A percentile compares a stretch with the other conserved stretches of the same genome.
These are phyloP conservation scores for Eriocheir sinensis DNA, from an alignment of 1,140 invertebrate genomes.

Conservation along the genomic window DNA sequence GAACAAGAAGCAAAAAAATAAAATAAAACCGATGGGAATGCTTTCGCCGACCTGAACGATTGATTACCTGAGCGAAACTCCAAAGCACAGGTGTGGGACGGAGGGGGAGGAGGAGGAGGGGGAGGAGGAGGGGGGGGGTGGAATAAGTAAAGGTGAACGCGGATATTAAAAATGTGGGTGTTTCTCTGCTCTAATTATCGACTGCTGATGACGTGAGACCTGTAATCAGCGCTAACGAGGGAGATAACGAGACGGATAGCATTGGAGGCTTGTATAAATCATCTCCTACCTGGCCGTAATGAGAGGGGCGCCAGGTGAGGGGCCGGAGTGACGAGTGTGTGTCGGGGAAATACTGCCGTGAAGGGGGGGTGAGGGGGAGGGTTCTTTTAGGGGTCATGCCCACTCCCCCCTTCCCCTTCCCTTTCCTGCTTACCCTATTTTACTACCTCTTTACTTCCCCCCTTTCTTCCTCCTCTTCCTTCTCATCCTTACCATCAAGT, in stretches of 20 bases:
- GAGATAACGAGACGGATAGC: constrained; percentile 10
- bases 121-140: background rate
- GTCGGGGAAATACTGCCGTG: too few relatives aligned
- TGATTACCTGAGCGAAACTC: too few relatives aligned
- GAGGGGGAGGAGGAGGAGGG: background rate
- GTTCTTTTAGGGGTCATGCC: too few relatives aligned
- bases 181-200: background rate
- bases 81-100: background rate
- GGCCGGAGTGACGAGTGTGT: background rate
- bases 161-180: background rate
- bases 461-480: too few relatives aligned
- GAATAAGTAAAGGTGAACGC: background rate
- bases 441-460: too few relatives aligned
- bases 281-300: background rate
- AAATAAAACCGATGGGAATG: too few relatives aligned
- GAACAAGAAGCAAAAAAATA: too few relatives aligned
- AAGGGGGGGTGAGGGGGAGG: too few relatives aligned
- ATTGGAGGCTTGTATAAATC: background rate
- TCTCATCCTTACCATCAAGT: too few relatives aligned
- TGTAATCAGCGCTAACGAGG: constrained; percentile 11
- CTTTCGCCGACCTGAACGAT: too few relatives aligned
- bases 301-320: background rate
- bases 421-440: too few relatives aligned
- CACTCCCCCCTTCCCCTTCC: too few relatives aligned
- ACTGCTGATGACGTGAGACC: background rate